Evolutionary conservation across 2,797 vertebrate species (phyloP).

Genomic region (Stomatorhinus walkeri): DNA sequence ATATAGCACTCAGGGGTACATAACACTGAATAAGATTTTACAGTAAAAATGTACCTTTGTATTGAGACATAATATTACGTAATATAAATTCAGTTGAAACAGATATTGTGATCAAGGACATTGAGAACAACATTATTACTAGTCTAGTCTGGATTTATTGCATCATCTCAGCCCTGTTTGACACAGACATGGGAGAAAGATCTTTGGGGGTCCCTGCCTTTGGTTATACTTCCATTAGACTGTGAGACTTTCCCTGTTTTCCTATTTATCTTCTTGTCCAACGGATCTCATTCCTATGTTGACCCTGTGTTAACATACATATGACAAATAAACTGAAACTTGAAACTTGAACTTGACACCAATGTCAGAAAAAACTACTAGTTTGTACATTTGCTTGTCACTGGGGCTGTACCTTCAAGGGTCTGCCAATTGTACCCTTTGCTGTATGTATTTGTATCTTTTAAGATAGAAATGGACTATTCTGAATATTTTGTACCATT

Average conservation of each 20-base stretch:
- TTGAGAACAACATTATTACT: neutral
- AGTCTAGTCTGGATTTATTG: neutral
- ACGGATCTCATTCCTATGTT: neutral
- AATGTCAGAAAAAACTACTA: neutral
- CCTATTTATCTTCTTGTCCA: neutral
- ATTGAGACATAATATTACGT: neutral
- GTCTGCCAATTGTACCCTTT: neutral
- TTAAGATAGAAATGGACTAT: neutral
- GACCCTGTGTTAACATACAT: neutral
- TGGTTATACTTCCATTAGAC: neutral
- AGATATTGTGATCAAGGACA: neutral
- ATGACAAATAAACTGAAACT: neutral
- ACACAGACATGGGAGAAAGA: neutral
- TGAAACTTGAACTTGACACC: neutral
- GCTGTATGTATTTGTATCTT: neutral
- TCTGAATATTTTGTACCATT: neutral
- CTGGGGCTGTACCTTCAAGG: neutral
- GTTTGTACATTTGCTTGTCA: neutral
- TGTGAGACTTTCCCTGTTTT: neutral
- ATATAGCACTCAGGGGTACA: slow-evolving; percentile 39
- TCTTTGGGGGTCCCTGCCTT: neutral
- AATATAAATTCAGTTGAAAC: neutral
- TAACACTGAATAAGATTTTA: neutral
- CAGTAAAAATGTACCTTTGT: neutral
- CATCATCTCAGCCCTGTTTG: neutral